Conservation (phyloP, 2,113 vertebrate species). For the Equus quagga region DNA sequence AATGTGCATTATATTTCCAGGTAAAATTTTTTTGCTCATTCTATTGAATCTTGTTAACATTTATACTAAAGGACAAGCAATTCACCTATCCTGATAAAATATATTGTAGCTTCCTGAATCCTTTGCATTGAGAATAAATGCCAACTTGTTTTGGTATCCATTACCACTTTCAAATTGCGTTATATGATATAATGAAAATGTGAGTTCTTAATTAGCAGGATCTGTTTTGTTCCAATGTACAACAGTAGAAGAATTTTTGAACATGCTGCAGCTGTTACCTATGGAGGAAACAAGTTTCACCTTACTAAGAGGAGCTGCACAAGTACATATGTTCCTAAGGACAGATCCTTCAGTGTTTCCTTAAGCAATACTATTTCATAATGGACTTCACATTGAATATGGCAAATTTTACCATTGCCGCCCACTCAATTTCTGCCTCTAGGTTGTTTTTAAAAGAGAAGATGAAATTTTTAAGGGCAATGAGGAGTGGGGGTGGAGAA, state of each 20-base stretch:
- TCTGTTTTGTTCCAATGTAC: constrained; percentile 70
- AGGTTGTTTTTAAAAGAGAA: constrained; percentile 75
- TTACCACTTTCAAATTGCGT: constrained; percentile 80
- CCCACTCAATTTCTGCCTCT: constrained; percentile 81
- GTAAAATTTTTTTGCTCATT: constrained; percentile 64
- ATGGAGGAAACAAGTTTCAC: constrained; percentile 77
- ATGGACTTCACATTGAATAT: constrained; percentile 78
- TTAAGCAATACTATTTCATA: constrained; percentile 76
- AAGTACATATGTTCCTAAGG: constrained; percentile 69
- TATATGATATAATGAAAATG: constrained; percentile 70
- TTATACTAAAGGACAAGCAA: constrained; percentile 77
- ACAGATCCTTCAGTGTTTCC: constrained; percentile 53
- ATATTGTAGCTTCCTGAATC: constrained; percentile 72
- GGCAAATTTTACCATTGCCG: constrained; percentile 75
- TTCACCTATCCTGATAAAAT: constrained; percentile 77
- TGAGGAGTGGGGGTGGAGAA: neutral
- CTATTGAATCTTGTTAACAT: constrained; percentile 77
- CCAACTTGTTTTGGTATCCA: constrained; percentile 74
- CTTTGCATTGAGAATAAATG: constrained; percentile 72
- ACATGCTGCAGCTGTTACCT: constrained; percentile 81
- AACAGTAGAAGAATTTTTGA: constrained; percentile 60
- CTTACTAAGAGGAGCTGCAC: constrained; percentile 58
- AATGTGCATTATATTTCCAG: constrained; percentile 64
- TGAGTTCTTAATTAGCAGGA: constrained; percentile 79
- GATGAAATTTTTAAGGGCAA: constrained; percentile 27